phyloP scores from a whole-genome alignment of 2,797 vertebrate genomes.

The Sciaenops ocellatus region DNA sequence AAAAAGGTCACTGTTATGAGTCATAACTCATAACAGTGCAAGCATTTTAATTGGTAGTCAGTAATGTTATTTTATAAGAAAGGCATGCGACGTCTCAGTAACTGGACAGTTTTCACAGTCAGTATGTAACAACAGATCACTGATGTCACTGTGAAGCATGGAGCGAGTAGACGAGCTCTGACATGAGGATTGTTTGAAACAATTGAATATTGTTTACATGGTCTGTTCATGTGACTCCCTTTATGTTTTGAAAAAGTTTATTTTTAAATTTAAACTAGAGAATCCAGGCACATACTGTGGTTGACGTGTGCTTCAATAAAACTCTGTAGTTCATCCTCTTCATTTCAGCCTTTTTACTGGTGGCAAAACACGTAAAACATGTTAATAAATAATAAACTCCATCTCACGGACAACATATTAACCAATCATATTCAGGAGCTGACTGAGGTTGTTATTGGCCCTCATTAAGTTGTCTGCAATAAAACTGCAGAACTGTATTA shows the following conservation, averaged over 20 bases:
- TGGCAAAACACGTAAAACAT: too few species aligned
- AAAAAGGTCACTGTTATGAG: not conserved
- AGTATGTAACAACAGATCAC: not conserved
- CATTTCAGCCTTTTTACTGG: not conserved
- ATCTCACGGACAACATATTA: not conserved
- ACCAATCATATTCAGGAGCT: slow-evolving; percentile 4
- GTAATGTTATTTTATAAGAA: not conserved
- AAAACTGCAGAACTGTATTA: not conserved
- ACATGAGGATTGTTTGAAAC: not conserved
- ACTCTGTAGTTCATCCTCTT: not conserved
- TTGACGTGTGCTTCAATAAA: not conserved
- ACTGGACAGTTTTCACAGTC: not conserved
- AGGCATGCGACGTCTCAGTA: not conserved
- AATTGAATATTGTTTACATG: not conserved
- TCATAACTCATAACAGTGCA: too few species aligned
- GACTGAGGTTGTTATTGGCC: not conserved
- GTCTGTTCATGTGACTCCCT: not conserved
- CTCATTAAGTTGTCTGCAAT: not conserved
- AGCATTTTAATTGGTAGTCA: not conserved
- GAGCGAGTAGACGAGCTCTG: not conserved
- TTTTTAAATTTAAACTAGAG: not conserved
- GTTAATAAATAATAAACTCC: not conserved
- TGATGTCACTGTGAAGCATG: not conserved
- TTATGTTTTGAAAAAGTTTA: not conserved
- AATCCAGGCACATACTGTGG: not conserved